Base-by-base conservation (phyloP, 2,797 vertebrate species). In the Sebastes alutus region DNA sequence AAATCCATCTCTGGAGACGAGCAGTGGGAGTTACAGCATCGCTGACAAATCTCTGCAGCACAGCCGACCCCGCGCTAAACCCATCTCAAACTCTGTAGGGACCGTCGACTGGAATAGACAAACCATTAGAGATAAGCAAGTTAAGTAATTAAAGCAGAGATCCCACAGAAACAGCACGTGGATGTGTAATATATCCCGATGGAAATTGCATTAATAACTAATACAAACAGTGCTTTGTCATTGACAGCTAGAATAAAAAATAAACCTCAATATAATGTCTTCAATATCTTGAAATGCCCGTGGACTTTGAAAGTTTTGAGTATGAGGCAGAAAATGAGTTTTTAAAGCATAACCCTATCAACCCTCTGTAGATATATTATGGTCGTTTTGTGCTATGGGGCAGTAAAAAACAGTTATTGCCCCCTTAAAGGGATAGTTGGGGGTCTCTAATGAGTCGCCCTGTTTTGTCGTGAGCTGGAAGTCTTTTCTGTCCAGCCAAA, bases 361-460 rank as follows among this genome's bases (percentile, higher is more conserved):
- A 62, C 38, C 25, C 58, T 72, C 63, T 72, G 72, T 46, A 81
- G 79, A 84, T 87, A 85, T 84, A 87, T 81, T 60, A 66, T 64
- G 73, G 70, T 75, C 67, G 42, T 88, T 84, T 75, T 83, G 68
- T 78, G 75, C 83, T 78, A 62, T 71, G 70, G 80, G 64, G 85
- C 81, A 78, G 61, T 92, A 84, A 89, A 91, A 82, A 74, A 58
- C 61, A 78, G 61, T 81, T 78, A 89, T 72, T 84, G 62, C 66
- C 54, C 59, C 32, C 58, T 82, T 81, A 64, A 87, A 84, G 75
- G 80, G 72, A 78, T 62, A 83, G 59, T 22, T 69, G 2, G 8
- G 16, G 30, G 35, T 72, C 67, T 80, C 69, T 80, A 79, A 82
- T 85, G 75, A 83, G 61, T 79, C 3, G 3, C 46, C 68, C 14